Conservation (phyloP, 2,797 vertebrate genomes). For the Acestrorhynchus altus region DNA sequence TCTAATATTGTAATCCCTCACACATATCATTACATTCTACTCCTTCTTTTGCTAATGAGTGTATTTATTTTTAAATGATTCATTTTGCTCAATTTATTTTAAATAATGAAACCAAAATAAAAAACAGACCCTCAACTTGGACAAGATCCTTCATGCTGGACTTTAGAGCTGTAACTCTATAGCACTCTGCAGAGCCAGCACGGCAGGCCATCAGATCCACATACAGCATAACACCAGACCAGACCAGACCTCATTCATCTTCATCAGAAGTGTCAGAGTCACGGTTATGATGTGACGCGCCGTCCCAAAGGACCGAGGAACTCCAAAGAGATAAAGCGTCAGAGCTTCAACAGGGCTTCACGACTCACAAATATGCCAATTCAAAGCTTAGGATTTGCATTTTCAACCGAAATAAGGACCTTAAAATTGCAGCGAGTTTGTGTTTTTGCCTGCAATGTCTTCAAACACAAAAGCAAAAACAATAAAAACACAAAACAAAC, state of each 20-base stretch:
- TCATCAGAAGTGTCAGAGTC: slow-evolving; percentile 61
- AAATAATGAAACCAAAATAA: no score
- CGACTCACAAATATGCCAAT: no score
- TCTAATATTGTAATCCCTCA: no score
- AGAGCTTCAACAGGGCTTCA: slow-evolving; percentile 20
- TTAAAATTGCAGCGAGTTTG: not conserved
- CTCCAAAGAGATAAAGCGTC: slow-evolving; percentile 51
- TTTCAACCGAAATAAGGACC: no score
- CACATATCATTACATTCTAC: no score
- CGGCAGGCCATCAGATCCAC: slow-evolving; percentile 27
- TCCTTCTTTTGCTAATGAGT: no score
- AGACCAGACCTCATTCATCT: slow-evolving; percentile 58
- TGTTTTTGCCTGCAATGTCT: not conserved
- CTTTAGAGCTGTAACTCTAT: slow-evolving; percentile 43
- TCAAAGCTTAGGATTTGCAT: no score
- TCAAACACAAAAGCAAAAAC: not conserved
- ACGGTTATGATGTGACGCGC: slow-evolving; percentile 50
- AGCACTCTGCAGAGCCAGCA: slow-evolving; percentile 13
- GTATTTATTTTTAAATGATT: no score
- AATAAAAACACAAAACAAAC: slow-evolving; percentile 37
- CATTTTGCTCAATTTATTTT: no score
- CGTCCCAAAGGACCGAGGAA: slow-evolving; percentile 61
- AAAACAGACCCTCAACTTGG: not conserved
- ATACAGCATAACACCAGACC: slow-evolving; percentile 37
- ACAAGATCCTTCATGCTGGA: slow-evolving; percentile 12